These are phyloP conservation scores for Crotalus viridis DNA, from an alignment of 2,113 vertebrate species.

Conservation along the genomic window DNA sequence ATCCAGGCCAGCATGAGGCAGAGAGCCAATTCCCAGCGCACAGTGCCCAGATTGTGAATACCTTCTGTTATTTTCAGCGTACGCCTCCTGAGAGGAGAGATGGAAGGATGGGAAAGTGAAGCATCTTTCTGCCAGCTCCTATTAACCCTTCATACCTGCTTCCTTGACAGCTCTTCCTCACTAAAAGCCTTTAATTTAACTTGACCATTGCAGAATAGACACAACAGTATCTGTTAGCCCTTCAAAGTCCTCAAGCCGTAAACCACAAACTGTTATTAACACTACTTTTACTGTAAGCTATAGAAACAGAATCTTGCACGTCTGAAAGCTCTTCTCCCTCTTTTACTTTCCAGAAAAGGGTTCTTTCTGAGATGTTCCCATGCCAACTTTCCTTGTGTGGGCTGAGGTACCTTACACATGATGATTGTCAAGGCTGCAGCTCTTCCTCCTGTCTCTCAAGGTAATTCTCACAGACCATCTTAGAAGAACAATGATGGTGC, in stretches of 20 bases:
- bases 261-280: not conserved
- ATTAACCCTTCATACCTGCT: not conserved
- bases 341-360: not conserved
- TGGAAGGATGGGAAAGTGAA: slow-evolving; percentile 42
- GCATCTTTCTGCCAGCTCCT: not conserved
- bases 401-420: not conserved
- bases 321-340: not conserved
- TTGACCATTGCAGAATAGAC: not conserved
- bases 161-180: not conserved
- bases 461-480: not conserved
- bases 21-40: slow-evolving; percentile 76
- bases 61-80: slow-evolving; percentile 80
- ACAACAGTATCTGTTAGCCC: not conserved
- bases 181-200: not conserved
- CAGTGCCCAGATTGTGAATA: slow-evolving; percentile 79
- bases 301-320: not conserved
- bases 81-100: slow-evolving; percentile 73
- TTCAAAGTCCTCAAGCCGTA: not conserved
- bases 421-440: not conserved
- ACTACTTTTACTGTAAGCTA: not conserved
- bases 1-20: slow-evolving; percentile 74
- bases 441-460: not conserved
- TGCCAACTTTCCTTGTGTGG: not conserved
- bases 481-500: not conserved
- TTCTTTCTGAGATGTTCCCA: not conserved